Evolutionary conservation across 2,888 invertebrate genomes (phyloP).

Genomic region (Hypsopygia costalis): DNA sequence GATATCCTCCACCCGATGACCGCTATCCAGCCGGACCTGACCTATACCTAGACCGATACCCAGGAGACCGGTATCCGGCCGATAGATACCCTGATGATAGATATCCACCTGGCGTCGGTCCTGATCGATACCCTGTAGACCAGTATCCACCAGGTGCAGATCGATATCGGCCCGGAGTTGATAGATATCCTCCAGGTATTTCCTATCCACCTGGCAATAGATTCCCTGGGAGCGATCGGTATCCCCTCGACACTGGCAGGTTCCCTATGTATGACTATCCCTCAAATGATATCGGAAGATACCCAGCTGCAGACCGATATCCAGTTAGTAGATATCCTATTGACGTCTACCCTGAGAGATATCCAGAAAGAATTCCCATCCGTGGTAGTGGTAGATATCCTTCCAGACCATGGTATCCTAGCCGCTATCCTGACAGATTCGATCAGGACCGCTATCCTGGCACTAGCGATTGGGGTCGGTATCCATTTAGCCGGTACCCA

Average conservation of each 20-base stretch:
- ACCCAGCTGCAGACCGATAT: conserved; percentile 56
- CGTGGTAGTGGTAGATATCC: conserved; percentile 55
- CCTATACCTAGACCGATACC: conserved; percentile 51
- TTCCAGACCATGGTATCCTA: conserved; percentile 46
- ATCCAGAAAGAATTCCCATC: conserved; percentile 59
- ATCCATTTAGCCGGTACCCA: conserved; percentile 66
- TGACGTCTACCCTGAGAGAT: conserved; percentile 56
- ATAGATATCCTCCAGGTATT: conserved; percentile 60
- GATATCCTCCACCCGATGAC: conserved; percentile 52
- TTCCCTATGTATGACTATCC: conserved; percentile 60
- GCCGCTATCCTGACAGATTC: conserved; percentile 73
- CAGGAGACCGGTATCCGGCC: conserved; percentile 47
- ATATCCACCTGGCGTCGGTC: conserved; percentile 60
- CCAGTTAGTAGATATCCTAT: conserved; percentile 63
- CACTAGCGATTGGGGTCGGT: conserved; percentile 63
- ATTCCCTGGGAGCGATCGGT: conserved; percentile 55
- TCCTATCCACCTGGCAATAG: conserved; percentile 75
- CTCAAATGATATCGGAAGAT: conserved; percentile 41
- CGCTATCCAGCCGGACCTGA: conserved; percentile 48
- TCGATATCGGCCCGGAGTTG: conserved; percentile 59
- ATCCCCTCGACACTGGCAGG: conserved; percentile 46
- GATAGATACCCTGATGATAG: conserved; percentile 67
- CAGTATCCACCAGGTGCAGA: conserved; percentile 65
- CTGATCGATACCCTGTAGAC: conserved; percentile 59
- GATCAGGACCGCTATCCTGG: conserved; percentile 64